Conservation (phyloP, 1,140 invertebrate species). For the Anthonomus grandis region DNA sequence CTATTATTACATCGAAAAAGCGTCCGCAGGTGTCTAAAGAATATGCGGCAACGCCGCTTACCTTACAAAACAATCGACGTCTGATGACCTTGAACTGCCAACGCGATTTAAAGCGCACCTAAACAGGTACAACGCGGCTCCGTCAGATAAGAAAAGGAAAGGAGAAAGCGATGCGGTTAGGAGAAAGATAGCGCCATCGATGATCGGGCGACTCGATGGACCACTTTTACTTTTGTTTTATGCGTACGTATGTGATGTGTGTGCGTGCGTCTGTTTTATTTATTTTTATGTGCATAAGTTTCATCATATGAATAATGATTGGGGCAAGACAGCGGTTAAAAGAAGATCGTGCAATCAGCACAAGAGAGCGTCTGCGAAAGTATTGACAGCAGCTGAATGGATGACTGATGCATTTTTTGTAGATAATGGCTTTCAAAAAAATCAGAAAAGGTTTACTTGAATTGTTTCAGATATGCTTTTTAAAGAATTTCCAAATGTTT, state of each 20-base stretch:
- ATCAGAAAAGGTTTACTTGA: no score
- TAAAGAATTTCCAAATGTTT: not conserved
- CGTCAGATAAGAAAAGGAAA: slow-evolving; percentile 14
- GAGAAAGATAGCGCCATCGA: not conserved
- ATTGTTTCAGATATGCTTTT: no score
- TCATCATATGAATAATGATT: not conserved
- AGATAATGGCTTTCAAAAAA: no score
- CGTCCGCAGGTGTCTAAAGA: slow-evolving; percentile 8
- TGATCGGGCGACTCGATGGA: not conserved
- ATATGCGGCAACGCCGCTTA: slow-evolving; percentile 9
- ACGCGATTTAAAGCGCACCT: slow-evolving; percentile 6
- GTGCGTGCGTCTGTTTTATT: not conserved
- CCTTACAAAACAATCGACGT: slow-evolving; percentile 1
- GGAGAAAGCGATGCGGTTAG: slow-evolving; percentile 6
- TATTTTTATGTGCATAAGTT: not conserved
- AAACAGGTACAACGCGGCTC: slow-evolving; percentile 1
- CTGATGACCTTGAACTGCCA: slow-evolving; percentile 25
- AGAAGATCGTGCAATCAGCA: not conserved
- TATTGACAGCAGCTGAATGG: not conserved
- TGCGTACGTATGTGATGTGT: slow-evolving; percentile 5
- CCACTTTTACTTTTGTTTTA: slow-evolving; percentile 25
- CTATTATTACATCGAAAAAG: not conserved
- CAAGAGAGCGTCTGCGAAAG: slow-evolving; percentile 1
- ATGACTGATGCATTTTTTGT: no score
- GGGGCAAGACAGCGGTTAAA: no score